Evolutionary conservation across 2,113 vertebrate species (phyloP), one percentile per base, ranked within the genome.

Genomic region (Stercorarius parasiticus): DNA sequence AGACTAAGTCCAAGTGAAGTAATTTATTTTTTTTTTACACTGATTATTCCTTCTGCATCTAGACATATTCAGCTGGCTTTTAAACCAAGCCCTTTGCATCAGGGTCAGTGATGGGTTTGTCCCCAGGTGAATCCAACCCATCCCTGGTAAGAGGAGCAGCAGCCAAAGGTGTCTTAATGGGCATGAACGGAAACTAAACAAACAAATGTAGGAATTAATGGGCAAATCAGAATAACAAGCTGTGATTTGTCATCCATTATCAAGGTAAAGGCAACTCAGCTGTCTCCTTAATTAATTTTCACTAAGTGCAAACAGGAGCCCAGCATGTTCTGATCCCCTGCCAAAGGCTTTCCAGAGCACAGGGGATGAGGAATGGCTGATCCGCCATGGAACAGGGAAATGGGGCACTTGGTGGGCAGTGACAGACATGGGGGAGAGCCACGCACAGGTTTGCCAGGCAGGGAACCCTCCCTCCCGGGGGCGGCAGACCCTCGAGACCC

Each of bases 391-490:
- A 42, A 45, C 36, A 23, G 0, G 9, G 73, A 18, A 50, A 27
- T 21, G 0, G 15, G 71, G 38, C 29, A 13, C 76, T 10, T 15
- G 49, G 13, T 29, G 3, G 2, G 72, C 66, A 17, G 61, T 1
- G 34, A 6, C 58, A 19, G 56, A 22, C 14, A 22, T 62, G 6
- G 50, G 34, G 72, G 49, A 5, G 43, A 71, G 73, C 30, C 65
- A 6, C 0, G 2, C 5, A 3, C 3, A 42, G 59, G 6, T 47
- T 21, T 34, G 15, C 17, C 16, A 13, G 9, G 3, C n/a, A 5
- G 40, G 47, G 7, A 9, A 8, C 38, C 49, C n/a, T 20, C 16
- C 3, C 13, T 16, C 12, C 5, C 1, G 1, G 49, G n/a, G 76
- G 5, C 3, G 0, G 38, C 6, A 7, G 56, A 21, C n/a, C n/a